A percentile compares a stretch with the other conserved stretches of the same genome.
phyloP scores from a whole-genome alignment of 2,113 vertebrate species.

The Picathartes gymnocephalus region DNA sequence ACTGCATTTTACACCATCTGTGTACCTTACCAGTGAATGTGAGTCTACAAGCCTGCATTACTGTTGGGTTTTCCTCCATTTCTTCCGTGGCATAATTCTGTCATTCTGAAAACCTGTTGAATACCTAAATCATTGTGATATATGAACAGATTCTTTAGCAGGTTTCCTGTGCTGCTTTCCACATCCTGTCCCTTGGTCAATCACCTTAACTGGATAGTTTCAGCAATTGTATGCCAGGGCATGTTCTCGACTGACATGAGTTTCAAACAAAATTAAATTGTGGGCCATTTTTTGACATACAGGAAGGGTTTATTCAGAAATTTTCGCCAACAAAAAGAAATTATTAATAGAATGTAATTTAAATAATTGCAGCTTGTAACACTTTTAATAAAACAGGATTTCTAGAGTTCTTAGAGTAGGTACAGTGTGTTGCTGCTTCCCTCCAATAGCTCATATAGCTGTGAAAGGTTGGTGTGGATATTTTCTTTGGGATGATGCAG shows the following conservation, averaged over 20 bases:
- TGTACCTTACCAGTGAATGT: not conserved
- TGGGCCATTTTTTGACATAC: not conserved
- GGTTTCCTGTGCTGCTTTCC: not conserved
- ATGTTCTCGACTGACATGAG: not conserved
- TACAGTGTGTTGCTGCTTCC: constrained; percentile 35
- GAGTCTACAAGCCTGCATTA: not conserved
- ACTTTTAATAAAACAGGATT: constrained; percentile 63
- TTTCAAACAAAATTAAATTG: not conserved
- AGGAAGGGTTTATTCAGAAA: constrained; percentile 5
- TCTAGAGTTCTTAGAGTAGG: constrained; percentile 46
- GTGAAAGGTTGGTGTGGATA: not conserved
- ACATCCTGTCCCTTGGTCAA: not conserved
- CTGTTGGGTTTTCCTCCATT: not conserved
- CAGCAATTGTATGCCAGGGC: not conserved
- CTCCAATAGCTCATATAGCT: not conserved
- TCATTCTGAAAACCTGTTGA: not conserved
- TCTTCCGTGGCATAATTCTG: not conserved
- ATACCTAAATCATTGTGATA: not conserved
- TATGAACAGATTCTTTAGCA: not conserved
- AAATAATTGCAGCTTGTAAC: constrained; percentile 21
- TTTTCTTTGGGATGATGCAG: constrained; percentile 22
- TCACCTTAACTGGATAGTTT: not conserved
- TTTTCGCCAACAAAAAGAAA: not conserved
- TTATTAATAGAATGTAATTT: constrained; percentile 13
- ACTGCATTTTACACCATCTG: not conserved